Percentiles rank a stretch among this genome's conserved stretches.
Conservation (phyloP, 2,888 invertebrate species). For the Tortricodes alternella region DNA sequence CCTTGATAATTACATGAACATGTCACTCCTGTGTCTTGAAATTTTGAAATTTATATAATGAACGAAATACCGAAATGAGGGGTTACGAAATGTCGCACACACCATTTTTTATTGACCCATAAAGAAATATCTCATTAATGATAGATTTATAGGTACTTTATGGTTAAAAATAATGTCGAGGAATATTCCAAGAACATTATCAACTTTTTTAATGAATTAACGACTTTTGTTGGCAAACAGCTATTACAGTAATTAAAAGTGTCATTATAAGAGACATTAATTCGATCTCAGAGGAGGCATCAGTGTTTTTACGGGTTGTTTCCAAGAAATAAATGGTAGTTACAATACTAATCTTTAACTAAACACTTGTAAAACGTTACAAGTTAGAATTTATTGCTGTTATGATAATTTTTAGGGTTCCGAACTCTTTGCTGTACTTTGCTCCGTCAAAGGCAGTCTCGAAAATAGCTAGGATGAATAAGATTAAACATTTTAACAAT, state of each 20-base stretch:
- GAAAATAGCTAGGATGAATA: too few relatives aligned
- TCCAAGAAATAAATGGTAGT: conserved; percentile 63
- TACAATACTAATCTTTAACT: conserved; percentile 44
- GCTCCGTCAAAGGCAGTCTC: too few relatives aligned
- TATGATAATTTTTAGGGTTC: not conserved
- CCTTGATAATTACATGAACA: too few relatives aligned
- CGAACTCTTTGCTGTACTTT: too few relatives aligned
- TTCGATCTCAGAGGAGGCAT: conserved; percentile 75
- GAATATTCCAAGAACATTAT: conserved; percentile 46
- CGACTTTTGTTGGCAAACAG: conserved; percentile 72
- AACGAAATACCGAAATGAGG: not conserved
- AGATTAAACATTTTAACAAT: too few relatives aligned
- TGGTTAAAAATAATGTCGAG: conserved; percentile 20
- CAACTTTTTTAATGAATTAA: conserved; percentile 77
- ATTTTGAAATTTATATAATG: too few relatives aligned
- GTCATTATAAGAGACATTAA: conserved; percentile 79
- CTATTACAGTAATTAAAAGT: conserved; percentile 82
- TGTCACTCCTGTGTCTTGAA: too few relatives aligned
- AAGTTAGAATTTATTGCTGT: not conserved
- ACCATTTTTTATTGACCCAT: conserved; percentile 1
- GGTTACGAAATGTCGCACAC: not conserved
- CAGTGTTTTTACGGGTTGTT: conserved; percentile 71
- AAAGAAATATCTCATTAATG: conserved; percentile 12
- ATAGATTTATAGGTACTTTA: conserved; percentile 16
- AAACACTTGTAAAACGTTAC: not conserved